Base-by-base conservation (phyloP, 2,888 invertebrate genomes). In the Dolomedes plantarius region DNA sequence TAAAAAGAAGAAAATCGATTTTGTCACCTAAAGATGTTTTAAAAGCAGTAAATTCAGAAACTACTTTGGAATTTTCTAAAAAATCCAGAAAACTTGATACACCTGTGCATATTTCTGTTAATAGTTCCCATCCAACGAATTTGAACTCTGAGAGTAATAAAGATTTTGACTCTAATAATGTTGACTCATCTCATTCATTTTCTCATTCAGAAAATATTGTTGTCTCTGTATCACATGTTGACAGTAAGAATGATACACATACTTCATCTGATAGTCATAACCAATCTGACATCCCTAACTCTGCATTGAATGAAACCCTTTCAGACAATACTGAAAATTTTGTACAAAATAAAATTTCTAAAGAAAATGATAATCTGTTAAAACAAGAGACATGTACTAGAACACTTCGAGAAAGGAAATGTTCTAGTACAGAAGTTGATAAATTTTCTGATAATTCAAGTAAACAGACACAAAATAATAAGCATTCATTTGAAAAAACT, bases 381-480 rank as follows among this genome's bases (percentile, higher is more conserved):
- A 56, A 56, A 56, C 23, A 1, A 23, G 56, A 56, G 16, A 56
- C 56, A 56, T 23, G 23, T 56, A 23, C 56, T 56, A 56, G 56
- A 56, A 56, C 56, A 56, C 56, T 56, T 11, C 56, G 56, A 23
- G 23, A 56, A 19, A 56, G 56, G 56, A 56, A 56, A 56, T 56
- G 56, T 56, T 56, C 56, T 56, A 56, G 56, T 56, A 23, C 56
- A 23, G 56, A 56, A 23, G 23, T 56, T 56, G 23, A 56, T 19
- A 56, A 56, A 36, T 36, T 36, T 19, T 56, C 56, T 56, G 16
- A n/a, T 56, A 23, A 16, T 46, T 46, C 46, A 16, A 46, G 5
- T 16, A 46, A 46, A n/a, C 46, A 56, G 56, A 56, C 56, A 23
- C 23, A 7, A 23, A 2, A 11, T 46, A 23, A 56, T 23, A 23